A percentile compares a stretch with the other conserved stretches of the same genome.
These are phyloP conservation scores for Prunella himalayana DNA, from an alignment of 2,113 vertebrate genomes.

Conservation along the genomic window DNA sequence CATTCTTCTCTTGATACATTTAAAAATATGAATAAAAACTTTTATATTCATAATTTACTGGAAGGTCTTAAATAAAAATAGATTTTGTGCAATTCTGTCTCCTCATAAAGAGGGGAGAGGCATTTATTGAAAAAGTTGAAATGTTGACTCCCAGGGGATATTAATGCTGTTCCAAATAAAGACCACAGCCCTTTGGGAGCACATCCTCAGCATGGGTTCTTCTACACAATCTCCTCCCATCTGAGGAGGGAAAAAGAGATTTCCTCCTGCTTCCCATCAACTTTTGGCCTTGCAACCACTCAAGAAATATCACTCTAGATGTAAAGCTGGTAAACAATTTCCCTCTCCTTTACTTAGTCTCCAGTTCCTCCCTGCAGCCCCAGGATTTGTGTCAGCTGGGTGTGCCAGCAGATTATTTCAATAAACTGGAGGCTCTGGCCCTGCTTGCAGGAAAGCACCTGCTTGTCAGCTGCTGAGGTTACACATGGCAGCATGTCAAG, in stretches of 20 bases:
- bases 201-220: rapidly evolving
- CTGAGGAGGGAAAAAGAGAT: background rate
- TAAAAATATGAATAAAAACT: constrained; percentile 1
- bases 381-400: background rate
- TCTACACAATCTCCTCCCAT: background rate
- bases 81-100: background rate
- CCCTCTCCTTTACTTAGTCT: background rate
- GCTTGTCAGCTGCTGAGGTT: background rate
- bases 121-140: background rate
- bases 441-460: background rate
- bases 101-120: background rate
- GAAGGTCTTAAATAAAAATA: background rate
- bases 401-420: background rate
- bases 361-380: background rate
- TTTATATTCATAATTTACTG: background rate
- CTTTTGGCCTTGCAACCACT: background rate
- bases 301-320: background rate
- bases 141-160: background rate
- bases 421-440: background rate
- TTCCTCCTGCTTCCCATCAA: background rate
- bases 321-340: background rate
- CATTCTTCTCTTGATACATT: background rate
- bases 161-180: background rate
- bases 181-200: rapidly evolving
- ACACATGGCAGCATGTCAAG: background rate